Base-by-base conservation (phyloP, 2,797 vertebrate genomes). In the Kryptolebias ocellatus region DNA sequence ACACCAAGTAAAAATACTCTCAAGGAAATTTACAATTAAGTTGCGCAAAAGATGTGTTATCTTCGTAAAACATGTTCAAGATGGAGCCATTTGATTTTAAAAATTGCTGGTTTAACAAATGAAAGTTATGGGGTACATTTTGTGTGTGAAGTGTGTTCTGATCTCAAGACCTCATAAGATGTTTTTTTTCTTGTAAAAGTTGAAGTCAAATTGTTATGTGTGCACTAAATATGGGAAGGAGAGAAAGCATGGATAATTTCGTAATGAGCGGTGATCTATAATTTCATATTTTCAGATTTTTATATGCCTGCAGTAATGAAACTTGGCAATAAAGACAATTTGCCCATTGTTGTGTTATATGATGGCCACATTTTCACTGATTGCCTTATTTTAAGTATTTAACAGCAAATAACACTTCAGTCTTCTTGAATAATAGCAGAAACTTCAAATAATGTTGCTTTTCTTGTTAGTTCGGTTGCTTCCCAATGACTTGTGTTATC, bases 381-480 rank as follows among this genome's bases (percentile, higher is more conserved):
- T 54, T 53, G 66, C 60, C 15, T 44, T 27, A 9, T 66, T 42
- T 42, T 55, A 61, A 70, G 76, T 54, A 16, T 70, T 50, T 67
- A 76, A 54, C 58, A 68, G 65, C 81, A 70, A 42, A 73, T 66
- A 81, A 81, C n/a, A n/a, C 5, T 4, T 16, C 8, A 0, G 46
- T 70, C 55, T 54, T 51, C 55, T 86, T 74, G 76, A 72, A 77
- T 84, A 74, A 83, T 80, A 80, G 67, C 85, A 85, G 64, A 80
- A 60, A 31, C 53, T 72, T 78, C 62, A 67, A 78, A 79, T 73
- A 60, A 29, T 78, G 73, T 79, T 75, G 70, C 70, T 77, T 24
- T 24, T 24, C 59, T 61, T 64, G 46, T 54, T 81, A 61, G 47
- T 78, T 58, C 54, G 52, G 2, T 52, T 62, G 74, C 67, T 76